A percentile compares a stretch with the other conserved stretches of the same genome.
These are phyloP conservation scores for Tiliacea citrago DNA, from an alignment of 2,888 invertebrate species.

Conservation along the genomic window DNA sequence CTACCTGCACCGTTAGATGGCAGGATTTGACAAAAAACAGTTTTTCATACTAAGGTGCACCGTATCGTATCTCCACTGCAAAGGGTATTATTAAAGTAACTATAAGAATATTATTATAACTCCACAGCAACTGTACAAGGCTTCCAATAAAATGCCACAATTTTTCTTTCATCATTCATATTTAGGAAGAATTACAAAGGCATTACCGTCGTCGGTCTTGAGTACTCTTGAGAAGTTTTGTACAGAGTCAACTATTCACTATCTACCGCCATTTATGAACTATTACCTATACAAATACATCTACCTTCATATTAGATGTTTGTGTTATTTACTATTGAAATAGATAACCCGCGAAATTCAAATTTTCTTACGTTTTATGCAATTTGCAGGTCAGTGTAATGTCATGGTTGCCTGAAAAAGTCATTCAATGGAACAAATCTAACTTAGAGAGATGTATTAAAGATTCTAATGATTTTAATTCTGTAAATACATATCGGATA, in stretches of 20 bases:
- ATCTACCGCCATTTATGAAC: background rate
- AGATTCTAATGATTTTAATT: too few relatives aligned
- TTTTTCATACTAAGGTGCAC: background rate
- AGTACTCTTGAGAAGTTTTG: background rate
- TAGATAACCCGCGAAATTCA: too few relatives aligned
- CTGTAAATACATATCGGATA: too few relatives aligned
- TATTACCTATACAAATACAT: too few relatives aligned
- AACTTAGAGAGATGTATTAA: too few relatives aligned
- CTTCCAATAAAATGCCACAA: background rate
- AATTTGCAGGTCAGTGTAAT: too few relatives aligned
- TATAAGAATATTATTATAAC: background rate
- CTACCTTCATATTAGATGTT: background rate
- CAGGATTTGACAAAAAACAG: background rate
- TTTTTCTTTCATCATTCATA: background rate
- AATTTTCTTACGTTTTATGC: too few relatives aligned
- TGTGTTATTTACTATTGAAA: constrained; percentile 1
- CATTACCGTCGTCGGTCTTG: background rate
- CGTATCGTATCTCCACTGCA: background rate
- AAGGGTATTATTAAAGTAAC: background rate
- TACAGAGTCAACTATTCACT: background rate
- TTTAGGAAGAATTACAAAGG: too few relatives aligned
- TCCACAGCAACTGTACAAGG: too few relatives aligned
- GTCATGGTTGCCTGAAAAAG: too few relatives aligned
- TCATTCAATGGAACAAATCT: too few relatives aligned
- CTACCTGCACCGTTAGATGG: constrained; percentile 19